These are phyloP conservation scores for Genyomyrus donnyi DNA, from an alignment of 2,113 vertebrate genomes.

Conservation along the genomic window DNA sequence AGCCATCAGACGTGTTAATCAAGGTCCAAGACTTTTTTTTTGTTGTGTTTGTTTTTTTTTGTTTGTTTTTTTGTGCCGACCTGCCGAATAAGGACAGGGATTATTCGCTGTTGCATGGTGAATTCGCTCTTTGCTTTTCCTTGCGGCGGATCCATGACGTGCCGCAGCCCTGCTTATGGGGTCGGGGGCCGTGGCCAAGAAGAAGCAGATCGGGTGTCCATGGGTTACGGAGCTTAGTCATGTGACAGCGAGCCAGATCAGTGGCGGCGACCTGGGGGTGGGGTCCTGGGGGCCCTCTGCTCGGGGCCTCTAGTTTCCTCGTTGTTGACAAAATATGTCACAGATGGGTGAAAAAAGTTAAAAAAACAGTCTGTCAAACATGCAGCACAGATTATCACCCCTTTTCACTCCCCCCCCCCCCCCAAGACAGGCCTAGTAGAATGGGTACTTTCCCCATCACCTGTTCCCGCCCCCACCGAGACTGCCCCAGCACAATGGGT, in stretches of 20 bases:
- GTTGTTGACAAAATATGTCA: too few relatives aligned
- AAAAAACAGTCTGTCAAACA: not conserved
- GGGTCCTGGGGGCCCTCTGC: not conserved
- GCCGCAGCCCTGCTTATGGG: not conserved
- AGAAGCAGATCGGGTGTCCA: not conserved
- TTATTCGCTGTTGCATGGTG: not conserved
- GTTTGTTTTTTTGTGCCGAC: not conserved
- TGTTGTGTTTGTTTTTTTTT: not conserved
- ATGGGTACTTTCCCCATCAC: too few relatives aligned
- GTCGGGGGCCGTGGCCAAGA: not conserved
- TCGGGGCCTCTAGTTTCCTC: not conserved
- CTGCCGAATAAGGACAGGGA: not conserved
- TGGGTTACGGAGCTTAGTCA: not conserved
- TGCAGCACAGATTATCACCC: too few relatives aligned
- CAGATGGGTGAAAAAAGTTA: too few relatives aligned
- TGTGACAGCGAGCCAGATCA: not conserved
- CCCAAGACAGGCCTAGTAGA: too few relatives aligned
- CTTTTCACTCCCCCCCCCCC: too few relatives aligned
- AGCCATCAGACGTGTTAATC: not conserved
- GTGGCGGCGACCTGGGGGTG: not conserved
- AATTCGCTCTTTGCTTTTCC: not conserved
- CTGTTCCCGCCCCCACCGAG: too few relatives aligned
- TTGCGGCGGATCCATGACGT: not conserved
- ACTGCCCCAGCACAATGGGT: too few relatives aligned
- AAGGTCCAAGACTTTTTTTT: not conserved